Conservation (phyloP, 2,888 invertebrate species). For the Megamerina dolium region DNA sequence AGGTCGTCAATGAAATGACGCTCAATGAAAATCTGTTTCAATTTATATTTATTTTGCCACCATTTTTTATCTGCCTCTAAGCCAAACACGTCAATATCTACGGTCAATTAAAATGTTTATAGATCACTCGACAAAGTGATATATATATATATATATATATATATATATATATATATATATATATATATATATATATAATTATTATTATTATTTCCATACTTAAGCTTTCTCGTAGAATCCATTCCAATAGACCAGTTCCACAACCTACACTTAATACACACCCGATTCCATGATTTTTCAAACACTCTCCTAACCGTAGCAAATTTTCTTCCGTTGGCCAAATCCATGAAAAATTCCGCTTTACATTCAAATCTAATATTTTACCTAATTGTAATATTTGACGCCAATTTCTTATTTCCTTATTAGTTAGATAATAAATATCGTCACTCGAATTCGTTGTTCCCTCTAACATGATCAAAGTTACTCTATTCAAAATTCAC, state of each 20-base stretch:
- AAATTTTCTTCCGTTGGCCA: conserved; percentile 65
- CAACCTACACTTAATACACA: conserved; percentile 68
- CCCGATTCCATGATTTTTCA: conserved; percentile 50
- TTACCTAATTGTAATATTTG: conserved; percentile 44
- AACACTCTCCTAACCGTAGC: conserved; percentile 52
- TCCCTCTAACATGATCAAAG: conserved; percentile 1
- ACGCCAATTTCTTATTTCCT: conserved; percentile 46
- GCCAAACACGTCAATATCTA: conserved; percentile 60
- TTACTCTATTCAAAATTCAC: not conserved
- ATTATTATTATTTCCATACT: conserved; percentile 49
- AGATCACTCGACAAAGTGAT: too few relatives aligned
- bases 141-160: too few relatives aligned
- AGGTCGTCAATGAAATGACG: conserved; percentile 56
- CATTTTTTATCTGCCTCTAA: conserved; percentile 73
- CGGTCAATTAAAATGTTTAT: conserved; percentile 25
- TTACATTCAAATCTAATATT: conserved; percentile 32
- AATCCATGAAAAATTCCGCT: conserved; percentile 63
- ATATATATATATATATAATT: too few relatives aligned
- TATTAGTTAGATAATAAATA: conserved; percentile 27
- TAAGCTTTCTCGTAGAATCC: conserved; percentile 63
- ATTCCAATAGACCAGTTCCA: conserved; percentile 76
- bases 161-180: too few relatives aligned
- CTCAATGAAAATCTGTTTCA: too few relatives aligned
- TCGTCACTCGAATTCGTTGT: not conserved
- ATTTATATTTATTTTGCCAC: conserved; percentile 74